Evolutionary conservation across 2,797 vertebrate genomes (phyloP).

Genomic region (Sebastes itinus): DNA sequence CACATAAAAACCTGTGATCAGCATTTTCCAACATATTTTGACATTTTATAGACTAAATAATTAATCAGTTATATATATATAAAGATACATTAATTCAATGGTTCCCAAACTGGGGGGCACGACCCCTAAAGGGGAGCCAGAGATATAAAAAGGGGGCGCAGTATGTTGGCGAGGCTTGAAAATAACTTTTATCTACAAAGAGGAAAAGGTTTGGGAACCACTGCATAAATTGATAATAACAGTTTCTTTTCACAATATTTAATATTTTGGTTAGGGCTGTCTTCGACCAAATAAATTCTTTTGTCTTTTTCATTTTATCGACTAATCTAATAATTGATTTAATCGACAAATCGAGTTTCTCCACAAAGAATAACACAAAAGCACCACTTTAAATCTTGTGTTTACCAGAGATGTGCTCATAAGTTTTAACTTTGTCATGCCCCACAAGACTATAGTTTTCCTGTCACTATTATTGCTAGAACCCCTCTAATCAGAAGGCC

Average conservation of each 20-base stretch:
- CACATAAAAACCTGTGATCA: background rate
- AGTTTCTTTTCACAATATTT: background rate
- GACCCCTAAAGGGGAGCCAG: too few species aligned
- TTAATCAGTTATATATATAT: accelerated
- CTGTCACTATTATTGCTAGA: background rate
- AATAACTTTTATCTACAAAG: too few species aligned
- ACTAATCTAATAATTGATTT: too few species aligned
- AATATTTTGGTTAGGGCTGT: background rate
- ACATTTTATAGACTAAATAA: background rate
- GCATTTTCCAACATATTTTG: background rate
- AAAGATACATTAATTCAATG: background rate
- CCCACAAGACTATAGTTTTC: background rate
- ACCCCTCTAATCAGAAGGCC: background rate
- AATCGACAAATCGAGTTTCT: too few species aligned
- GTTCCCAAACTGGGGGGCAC: too few species aligned
- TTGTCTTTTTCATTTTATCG: too few species aligned
- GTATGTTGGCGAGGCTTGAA: too few species aligned
- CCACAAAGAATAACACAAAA: too few species aligned
- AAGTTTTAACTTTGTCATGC: background rate
- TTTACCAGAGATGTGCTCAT: accelerated
- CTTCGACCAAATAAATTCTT: background rate
- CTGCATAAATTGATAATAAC: background rate
- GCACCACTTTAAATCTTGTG: too few species aligned
- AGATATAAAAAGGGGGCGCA: too few species aligned
- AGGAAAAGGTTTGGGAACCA: too few species aligned